Conservation (phyloP, 1,140 invertebrate genomes). For the Ceratoteleas bidentatus region DNA sequence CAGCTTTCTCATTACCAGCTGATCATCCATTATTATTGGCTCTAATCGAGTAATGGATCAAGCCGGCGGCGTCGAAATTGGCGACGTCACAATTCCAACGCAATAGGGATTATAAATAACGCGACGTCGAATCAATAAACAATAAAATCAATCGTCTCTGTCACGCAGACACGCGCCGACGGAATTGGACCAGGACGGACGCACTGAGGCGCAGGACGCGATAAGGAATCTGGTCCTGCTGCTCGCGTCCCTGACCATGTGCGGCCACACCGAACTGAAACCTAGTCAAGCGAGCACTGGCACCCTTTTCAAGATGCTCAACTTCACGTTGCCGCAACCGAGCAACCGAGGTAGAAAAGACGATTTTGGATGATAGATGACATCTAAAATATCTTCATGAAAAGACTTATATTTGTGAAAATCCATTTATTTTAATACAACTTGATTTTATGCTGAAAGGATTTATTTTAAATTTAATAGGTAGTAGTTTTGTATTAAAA, state of each 20-base stretch:
- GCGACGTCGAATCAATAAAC: constrained; percentile 24
- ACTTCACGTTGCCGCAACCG: constrained; percentile 94
- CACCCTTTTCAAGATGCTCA: constrained; percentile 95
- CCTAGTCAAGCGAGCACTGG: constrained; percentile 92
- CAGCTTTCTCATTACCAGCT: neutral
- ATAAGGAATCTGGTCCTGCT: constrained; percentile 95
- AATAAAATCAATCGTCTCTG: constrained; percentile 33
- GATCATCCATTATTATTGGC: neutral
- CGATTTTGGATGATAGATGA: neutral
- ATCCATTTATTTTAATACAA: too few relatives aligned
- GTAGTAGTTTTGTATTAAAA: too few relatives aligned
- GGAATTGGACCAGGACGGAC: constrained; percentile 88
- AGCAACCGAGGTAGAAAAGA: constrained; percentile 88
- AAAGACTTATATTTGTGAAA: too few relatives aligned
- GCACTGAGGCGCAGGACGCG: constrained; percentile 92
- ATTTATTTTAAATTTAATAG: too few relatives aligned
- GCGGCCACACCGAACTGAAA: constrained; percentile 93
- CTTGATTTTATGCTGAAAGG: too few relatives aligned
- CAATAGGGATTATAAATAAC: constrained; percentile 26
- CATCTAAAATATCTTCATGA: too few relatives aligned
- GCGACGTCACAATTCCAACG: constrained; percentile 2
- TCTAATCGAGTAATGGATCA: neutral
- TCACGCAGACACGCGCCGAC: constrained; percentile 76
- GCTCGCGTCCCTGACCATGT: constrained; percentile 96
- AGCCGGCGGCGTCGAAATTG: neutral